These are phyloP conservation scores for Otis tarda DNA, from an alignment of 2,113 vertebrate genomes.

Conservation along the genomic window DNA sequence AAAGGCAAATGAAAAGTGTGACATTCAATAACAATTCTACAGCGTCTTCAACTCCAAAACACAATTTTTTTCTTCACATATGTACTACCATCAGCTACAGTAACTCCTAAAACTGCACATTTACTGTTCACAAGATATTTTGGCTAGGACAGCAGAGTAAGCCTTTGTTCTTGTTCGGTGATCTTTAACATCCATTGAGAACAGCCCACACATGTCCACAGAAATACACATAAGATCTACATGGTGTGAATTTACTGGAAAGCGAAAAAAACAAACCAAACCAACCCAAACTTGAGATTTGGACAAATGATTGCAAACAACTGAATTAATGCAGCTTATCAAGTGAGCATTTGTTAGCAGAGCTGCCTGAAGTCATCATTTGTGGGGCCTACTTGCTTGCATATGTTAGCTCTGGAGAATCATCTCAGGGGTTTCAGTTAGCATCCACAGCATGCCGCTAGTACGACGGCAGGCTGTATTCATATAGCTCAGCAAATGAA, in stretches of 20 bases:
- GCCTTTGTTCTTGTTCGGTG: not conserved
- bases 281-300: not conserved
- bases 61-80: not conserved
- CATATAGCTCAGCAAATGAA: not conserved
- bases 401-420: not conserved
- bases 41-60: not conserved
- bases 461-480: not conserved
- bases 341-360: not conserved
- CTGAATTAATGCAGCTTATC: not conserved
- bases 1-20: not conserved
- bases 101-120: not conserved
- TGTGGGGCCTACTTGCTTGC: not conserved
- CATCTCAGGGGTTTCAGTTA: not conserved
- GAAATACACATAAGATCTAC: not conserved
- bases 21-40: not conserved
- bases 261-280: not conserved
- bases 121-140: not conserved
- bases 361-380: not conserved
- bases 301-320: not conserved
- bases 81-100: not conserved
- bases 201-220: not conserved
- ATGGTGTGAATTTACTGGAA: not conserved
- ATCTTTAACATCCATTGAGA: not conserved
- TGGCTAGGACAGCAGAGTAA: not conserved
- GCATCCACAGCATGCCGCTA: not conserved